Base-by-base conservation (phyloP, 2,797 vertebrate genomes). In the Odontamblyopus rebecca region DNA sequence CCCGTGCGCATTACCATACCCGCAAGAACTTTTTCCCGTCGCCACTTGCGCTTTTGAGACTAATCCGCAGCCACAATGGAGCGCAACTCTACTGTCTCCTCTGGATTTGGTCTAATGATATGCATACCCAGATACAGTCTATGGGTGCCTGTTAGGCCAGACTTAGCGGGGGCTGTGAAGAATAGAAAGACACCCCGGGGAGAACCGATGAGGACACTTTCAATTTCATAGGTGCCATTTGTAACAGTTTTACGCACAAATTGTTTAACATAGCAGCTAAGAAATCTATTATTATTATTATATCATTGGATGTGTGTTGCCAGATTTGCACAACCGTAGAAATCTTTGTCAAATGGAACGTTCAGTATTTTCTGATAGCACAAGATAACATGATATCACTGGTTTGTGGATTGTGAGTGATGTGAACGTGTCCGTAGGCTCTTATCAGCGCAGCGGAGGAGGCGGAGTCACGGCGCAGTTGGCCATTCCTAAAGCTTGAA, bases 401-500 rank as follows among this genome's bases (percentile, higher is more conserved):
- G 38, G 71, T 19, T 35, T 41, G 27, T 70, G 59, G 63, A 51
- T 18, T 59, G 50, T 5, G 56, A 6, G 44, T 27, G 68, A 27
- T 64, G 27, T 9, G n/a, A 19, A 48, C 48, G 70, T 16, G 71
- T 38, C 61, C 79, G 61, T 73, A 44, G 83, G 41, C 79, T 67
- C 74, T 80, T 76, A 84, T 88, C 89, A 61, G 79, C 54, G 59
- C 68, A 56, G 68, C 3, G 30, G 38, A 13, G 56, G 85, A 77
- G 92, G 92, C 72, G 93, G 92, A 92, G 91, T 79, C 81, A 78
- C 70, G 5, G 72, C 60, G 15, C 78, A 83, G 79, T 68, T 62
- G 74, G 70, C 86, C 88, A 91, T 91, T 92, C 90, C 92, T 85
- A 89, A 88, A 92, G 86, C 87, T 85, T 92, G 92, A 92, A 89